A percentile compares a stretch with the other conserved stretches of the same genome.
These are phyloP conservation scores for Hirtodrosophila histrioides DNA, from an alignment of 2,888 invertebrate genomes.

Conservation along the genomic window DNA sequence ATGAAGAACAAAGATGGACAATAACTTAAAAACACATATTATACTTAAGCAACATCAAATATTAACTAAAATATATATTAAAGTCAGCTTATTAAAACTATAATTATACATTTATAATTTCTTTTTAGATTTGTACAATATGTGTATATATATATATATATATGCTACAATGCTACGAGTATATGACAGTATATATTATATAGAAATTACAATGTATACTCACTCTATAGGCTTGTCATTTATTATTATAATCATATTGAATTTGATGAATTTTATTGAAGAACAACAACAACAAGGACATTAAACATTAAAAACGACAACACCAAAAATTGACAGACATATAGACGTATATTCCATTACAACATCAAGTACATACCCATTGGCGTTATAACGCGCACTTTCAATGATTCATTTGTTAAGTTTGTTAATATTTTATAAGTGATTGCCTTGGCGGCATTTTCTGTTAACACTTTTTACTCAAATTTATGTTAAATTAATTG, in stretches of 20 bases:
- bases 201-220: constrained; percentile 32
- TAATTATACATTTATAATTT: too few relatives aligned
- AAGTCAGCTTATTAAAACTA: too few relatives aligned
- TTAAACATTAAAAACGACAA: constrained; percentile 35
- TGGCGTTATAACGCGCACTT: constrained; percentile 48
- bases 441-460: constrained; percentile 26
- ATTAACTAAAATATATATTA: too few relatives aligned
- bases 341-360: constrained; percentile 78
- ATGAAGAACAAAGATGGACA: too few relatives aligned
- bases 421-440: constrained; percentile 8
- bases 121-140: not conserved
- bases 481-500: constrained; percentile 30
- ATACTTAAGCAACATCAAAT: too few relatives aligned
- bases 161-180: too few relatives aligned
- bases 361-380: constrained; percentile 83
- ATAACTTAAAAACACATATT: too few relatives aligned
- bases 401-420: constrained; percentile 16
- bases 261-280: constrained; percentile 14
- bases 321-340: constrained; percentile 67
- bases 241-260: constrained; percentile 4
- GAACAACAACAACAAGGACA: constrained; percentile 23
- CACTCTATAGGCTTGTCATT: constrained; percentile 36
- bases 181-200: not conserved
- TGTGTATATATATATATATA: too few relatives aligned
- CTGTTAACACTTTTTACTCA: constrained; percentile 45